Base-by-base conservation (phyloP, 2,113 vertebrate species). In the Syrmaticus mikado region DNA sequence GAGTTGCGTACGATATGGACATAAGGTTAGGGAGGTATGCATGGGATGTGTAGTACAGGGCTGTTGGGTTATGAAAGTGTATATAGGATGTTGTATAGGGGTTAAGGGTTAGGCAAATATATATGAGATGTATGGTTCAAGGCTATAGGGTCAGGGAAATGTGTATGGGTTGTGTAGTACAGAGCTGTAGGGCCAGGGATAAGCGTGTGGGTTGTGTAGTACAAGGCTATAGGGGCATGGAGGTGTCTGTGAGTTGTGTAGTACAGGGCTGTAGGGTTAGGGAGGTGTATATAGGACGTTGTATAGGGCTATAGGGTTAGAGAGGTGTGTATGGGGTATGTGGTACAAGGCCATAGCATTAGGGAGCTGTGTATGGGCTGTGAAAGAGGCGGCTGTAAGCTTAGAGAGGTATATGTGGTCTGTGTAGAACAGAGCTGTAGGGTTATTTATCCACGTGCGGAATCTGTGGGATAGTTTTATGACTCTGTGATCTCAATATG, bases 51-150 rank as follows among this genome's bases (percentile, higher is more conserved):
- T 38, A 19, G 24, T 10, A 28, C 3, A 19, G 24, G 8, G n/a
- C 25, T 71, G 8, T 36, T 25, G 38, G 21, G 30, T 57, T 43
- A 53, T 27, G 48, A 8, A 24, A 5, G 2, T 64, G 10, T 32
- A 3, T 28, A 21, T 22, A 32, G 18, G 55, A 58, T 58, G 32
- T 57, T 30, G 30, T 6, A 30, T 2, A 19, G 30, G 22, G 34
- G 15, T 43, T 46, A 34, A 30, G 3, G 22, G 5, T 24, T 52
- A n/a, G 14, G 13, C 3, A 13, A 41, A 5, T 1, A 6, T 11
- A 6, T 53, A 28, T 40, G 22, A 12, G 60, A 7, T 68, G 34
- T 32, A 28, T 60, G 13, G n/a, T 24, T 62, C 1, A 6, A n/a
- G 43, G 14, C 41, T 38, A 5, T 17, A 19, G 46, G 43, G 7